Percentiles rank a stretch among this genome's conserved stretches.
phyloP scores from a whole-genome alignment of 2,888 invertebrate species.

The Limenitis camilla region DNA sequence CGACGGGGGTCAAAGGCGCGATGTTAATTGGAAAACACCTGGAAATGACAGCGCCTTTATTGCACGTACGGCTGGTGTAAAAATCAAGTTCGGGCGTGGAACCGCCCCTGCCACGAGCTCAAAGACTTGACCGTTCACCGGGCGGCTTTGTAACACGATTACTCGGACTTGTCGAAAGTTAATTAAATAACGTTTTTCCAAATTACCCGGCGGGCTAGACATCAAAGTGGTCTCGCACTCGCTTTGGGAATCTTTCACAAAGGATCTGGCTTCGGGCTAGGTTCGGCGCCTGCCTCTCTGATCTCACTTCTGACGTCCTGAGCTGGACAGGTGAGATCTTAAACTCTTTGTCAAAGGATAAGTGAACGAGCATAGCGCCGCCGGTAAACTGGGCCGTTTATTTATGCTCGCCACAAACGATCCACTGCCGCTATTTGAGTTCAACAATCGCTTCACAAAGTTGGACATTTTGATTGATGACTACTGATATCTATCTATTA shows the following conservation, averaged over 20 bases:
- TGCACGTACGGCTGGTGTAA: constrained; percentile 63
- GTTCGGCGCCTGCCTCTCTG: constrained; percentile 43
- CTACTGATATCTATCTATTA: constrained; percentile 44
- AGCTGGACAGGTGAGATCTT: constrained; percentile 54
- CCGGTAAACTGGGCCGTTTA: constrained; percentile 19
- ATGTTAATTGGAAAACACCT: constrained; percentile 73
- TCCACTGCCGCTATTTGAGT: constrained; percentile 5
- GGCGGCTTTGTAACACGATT: constrained; percentile 72
- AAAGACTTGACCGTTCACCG: constrained; percentile 67
- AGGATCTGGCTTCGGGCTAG: constrained; percentile 61
- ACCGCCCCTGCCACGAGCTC: constrained; percentile 41
- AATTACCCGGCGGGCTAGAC: constrained; percentile 65
- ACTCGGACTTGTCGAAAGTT: constrained; percentile 73
- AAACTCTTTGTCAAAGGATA: constrained; percentile 44
- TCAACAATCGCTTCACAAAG: constrained; percentile 35
- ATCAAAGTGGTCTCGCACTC: constrained; percentile 60
- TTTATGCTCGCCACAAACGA: constrained; percentile 9
- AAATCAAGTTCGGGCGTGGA: constrained; percentile 58
- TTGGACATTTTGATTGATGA: constrained; percentile 55
- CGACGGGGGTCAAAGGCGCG: constrained; percentile 64
- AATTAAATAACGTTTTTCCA: constrained; percentile 75
- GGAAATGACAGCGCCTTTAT: constrained; percentile 71
- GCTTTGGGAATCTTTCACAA: constrained; percentile 62
- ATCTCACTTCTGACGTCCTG: constrained; percentile 42
- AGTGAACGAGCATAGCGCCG: constrained; percentile 15